phyloP scores from a whole-genome alignment of 2,888 invertebrate genomes.

The Gryllus longicercus region DNA sequence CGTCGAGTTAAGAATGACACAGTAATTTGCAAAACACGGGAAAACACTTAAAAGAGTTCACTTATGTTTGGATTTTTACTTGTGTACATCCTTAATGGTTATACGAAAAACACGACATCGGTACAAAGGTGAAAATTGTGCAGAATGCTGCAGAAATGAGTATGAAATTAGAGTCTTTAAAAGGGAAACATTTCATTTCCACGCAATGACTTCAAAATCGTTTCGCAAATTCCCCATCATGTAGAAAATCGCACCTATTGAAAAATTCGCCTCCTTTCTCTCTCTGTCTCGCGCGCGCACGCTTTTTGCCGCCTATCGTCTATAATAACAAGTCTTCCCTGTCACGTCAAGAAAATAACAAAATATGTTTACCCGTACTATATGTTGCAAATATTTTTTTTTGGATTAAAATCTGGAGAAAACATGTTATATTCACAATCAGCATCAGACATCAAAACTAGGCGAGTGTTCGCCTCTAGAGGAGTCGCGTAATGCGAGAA shows the following conservation, averaged over 20 bases:
- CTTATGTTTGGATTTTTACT: neutral
- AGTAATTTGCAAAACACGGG: too few relatives aligned
- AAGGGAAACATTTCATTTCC: neutral
- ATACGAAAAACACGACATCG: neutral
- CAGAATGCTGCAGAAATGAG: neutral
- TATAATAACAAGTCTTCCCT: neutral
- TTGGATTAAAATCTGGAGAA: too few relatives aligned
- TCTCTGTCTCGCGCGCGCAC: too few relatives aligned
- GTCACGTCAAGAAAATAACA: neutral
- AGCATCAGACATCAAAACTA: too few relatives aligned
- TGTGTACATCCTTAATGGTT: neutral
- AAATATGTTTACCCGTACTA: conserved; percentile 2
- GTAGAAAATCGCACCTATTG: too few relatives aligned
- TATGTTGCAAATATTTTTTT: neutral
- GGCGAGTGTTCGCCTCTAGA: too few relatives aligned
- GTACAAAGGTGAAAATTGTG: neutral
- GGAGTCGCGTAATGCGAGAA: neutral
- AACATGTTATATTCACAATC: too few relatives aligned
- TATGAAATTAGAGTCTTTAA: neutral
- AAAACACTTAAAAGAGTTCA: neutral
- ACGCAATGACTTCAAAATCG: neutral
- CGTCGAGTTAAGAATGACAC: too few relatives aligned
- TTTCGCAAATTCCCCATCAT: neutral
- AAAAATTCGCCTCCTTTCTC: too few relatives aligned
- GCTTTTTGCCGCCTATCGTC: neutral